Evolutionary conservation across 1,140 invertebrate genomes (phyloP).

Genomic region (Anastatus disparis): DNA sequence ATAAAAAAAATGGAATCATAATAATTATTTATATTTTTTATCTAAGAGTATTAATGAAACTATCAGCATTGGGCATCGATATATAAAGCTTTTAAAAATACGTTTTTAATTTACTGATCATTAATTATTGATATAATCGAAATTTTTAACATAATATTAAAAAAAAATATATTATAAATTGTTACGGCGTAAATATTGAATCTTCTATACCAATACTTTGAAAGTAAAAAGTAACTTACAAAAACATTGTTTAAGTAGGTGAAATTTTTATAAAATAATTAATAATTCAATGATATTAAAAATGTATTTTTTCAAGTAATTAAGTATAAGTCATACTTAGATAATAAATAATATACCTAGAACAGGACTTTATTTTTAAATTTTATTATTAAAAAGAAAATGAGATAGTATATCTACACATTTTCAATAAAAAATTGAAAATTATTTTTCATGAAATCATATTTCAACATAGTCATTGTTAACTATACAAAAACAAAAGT

Average conservation of each 20-base stretch:
- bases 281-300: neutral
- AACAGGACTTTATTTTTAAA: constrained; percentile 27
- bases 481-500: neutral
- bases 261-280: constrained; percentile 14
- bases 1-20: constrained; percentile 7
- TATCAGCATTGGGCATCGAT: neutral
- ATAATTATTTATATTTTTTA: constrained; percentile 28
- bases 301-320: constrained; percentile 8
- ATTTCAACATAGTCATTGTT: constrained; percentile 7
- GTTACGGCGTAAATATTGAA: neutral
- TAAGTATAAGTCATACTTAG: neutral
- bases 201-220: constrained; percentile 12
- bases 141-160: constrained; percentile 3
- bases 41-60: neutral
- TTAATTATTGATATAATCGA: neutral
- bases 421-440: neutral
- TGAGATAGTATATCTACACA: neutral
- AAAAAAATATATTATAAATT: neutral
- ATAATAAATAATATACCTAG: neutral
- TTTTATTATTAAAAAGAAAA: constrained; percentile 9
- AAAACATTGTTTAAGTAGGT: constrained; percentile 5
- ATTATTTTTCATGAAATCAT: constrained; percentile 12
- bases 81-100: neutral
- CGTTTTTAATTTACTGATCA: neutral
- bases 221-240: constrained; percentile 29